Evolutionary conservation across 2,797 vertebrate genomes (phyloP), one percentile per base, ranked within the genome.

Genomic region (Myripristis jacobus): DNA sequence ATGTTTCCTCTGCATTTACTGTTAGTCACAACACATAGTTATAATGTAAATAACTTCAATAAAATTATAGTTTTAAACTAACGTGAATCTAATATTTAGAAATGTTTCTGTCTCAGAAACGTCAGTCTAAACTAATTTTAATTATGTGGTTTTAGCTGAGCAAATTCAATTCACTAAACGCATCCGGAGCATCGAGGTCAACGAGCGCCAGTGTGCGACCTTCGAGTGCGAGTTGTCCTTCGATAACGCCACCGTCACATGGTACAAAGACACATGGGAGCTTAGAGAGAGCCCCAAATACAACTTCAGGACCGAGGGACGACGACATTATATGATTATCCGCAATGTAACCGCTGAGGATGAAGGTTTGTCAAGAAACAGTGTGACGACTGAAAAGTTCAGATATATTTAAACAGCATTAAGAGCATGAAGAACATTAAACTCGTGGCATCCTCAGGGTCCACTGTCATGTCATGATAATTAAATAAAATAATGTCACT

Each of bases 151-250:
- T 92, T 84, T 91, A 98, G 96, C 96, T 27, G 93, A 96, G 77
- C 96, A 96, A 70, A 97, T 97, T 92, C 95, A 97, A 89, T 98
- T 98, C 91, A 98, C 96, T 29, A 97, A 95, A 93, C 91, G 95
- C 85, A 97, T 98, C 91, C 93, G 94, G 93, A 97, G 95, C 89
- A 97, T 96, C 16, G 96, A 97, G 88, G 97, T 98, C 80, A 95
- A 93, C 8, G 96, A 98, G 63, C 94, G 94, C 66, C 95, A 96
- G 43, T 94, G 95, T 0, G 96, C 96, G 70, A 96, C 95, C 61
- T 98, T 98, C n/a, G 96, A 97, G 71, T 97, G 96, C 0, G 96
- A 99, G 77, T 94, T 98, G 65, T 97, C 96, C 66, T 98, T 98
- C 54, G 95, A 98, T 87, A 94, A 95, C 16, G 96, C 96, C 61